Percentiles rank a stretch among this genome's conserved stretches.
Conservation (phyloP, 2,888 invertebrate species). For the Arge pagana region DNA sequence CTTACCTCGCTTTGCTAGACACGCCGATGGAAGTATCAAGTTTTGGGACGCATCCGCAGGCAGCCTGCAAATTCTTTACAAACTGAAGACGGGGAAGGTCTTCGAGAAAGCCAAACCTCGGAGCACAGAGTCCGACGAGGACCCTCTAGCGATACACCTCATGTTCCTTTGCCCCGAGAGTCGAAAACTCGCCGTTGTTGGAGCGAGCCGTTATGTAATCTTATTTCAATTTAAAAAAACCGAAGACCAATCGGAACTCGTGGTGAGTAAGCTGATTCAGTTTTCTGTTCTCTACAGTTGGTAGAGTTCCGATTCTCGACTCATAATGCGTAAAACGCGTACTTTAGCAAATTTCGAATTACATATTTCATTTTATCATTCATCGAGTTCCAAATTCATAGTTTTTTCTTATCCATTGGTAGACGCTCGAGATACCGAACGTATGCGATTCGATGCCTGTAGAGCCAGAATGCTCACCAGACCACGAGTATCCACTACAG, state of each 20-base stretch:
- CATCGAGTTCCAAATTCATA: not conserved
- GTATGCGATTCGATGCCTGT: slow-evolving; percentile 76
- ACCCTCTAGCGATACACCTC: slow-evolving; percentile 88
- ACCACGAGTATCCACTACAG: slow-evolving; percentile 76
- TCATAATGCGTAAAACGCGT: not conserved
- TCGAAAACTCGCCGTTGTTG: slow-evolving; percentile 84
- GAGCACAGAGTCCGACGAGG: slow-evolving; percentile 75
- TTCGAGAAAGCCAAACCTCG: slow-evolving; percentile 75
- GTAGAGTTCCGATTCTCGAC: not conserved
- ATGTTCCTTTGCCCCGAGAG: slow-evolving; percentile 94
- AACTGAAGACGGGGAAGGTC: slow-evolving; percentile 93
- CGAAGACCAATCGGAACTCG: slow-evolving; percentile 82
- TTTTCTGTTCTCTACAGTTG: no score
- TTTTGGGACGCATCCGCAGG: slow-evolving; percentile 99
- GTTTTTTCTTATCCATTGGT: slow-evolving; percentile 45
- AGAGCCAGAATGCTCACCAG: slow-evolving; percentile 79
- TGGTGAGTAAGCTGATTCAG: no score
- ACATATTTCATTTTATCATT: not conserved
- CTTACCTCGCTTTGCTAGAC: no score
- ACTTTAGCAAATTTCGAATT: not conserved
- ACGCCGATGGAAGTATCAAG: slow-evolving; percentile 97
- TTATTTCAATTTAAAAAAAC: slow-evolving; percentile 94
- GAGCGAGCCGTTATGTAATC: slow-evolving; percentile 91
- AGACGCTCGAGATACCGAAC: slow-evolving; percentile 88
- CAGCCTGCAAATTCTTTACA: slow-evolving; percentile 94